Evolutionary conservation across 2,113 vertebrate genomes (phyloP).

Genomic region (Globicephala melas): DNA sequence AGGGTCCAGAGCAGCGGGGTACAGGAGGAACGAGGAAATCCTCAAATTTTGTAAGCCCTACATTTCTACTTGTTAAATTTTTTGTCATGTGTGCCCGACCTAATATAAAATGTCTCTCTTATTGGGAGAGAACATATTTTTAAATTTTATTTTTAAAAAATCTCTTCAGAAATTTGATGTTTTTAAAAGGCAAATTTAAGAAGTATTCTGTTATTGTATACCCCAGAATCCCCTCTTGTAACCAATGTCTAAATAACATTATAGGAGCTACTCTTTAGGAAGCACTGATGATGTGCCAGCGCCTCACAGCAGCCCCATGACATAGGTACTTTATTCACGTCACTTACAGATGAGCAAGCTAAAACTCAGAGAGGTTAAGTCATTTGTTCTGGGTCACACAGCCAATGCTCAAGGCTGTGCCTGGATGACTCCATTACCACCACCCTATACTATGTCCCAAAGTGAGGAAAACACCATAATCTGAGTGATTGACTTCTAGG

Average conservation of each 20-base stretch:
- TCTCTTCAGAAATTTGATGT: background rate
- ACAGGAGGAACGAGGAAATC: fast-evolving
- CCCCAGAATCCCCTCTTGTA: background rate
- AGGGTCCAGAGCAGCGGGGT: fast-evolving
- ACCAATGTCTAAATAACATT: background rate
- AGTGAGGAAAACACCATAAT: background rate
- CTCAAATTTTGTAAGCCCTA: background rate
- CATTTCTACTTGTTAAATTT: background rate
- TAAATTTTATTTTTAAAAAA: background rate
- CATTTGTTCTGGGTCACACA: background rate
- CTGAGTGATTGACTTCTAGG: background rate
- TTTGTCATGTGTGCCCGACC: background rate
- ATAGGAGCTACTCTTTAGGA: background rate
- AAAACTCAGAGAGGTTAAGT: background rate
- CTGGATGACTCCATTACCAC: background rate
- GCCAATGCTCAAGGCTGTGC: background rate
- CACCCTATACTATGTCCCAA: background rate
- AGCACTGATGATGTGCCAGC: background rate
- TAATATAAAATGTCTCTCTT: background rate
- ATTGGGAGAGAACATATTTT: background rate
- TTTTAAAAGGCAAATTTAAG: background rate
- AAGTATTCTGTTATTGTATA: background rate
- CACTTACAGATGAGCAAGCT: background rate
- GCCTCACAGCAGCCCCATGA: background rate
- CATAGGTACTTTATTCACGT: background rate